phyloP scores from a whole-genome alignment of 2,113 vertebrate genomes.

The Scophthalmus maximus region DNA sequence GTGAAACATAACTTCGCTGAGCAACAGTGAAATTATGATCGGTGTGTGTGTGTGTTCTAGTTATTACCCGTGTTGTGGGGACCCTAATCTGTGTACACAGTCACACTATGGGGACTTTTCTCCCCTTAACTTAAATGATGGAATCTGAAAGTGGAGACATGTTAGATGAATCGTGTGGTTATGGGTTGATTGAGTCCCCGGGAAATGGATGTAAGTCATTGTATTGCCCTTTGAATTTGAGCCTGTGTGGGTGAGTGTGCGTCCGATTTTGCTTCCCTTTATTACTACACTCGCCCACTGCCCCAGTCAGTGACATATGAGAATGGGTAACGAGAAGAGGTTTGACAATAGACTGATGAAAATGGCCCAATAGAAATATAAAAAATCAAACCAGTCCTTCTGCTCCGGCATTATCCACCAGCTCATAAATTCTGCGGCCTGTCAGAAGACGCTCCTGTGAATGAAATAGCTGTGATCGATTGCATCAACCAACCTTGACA shows the following conservation, averaged over 20 bases:
- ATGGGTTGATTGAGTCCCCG: neutral
- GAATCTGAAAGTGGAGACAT: neutral
- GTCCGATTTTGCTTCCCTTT: neutral
- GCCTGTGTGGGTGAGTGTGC: neutral
- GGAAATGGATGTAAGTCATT: neutral
- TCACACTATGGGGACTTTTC: neutral
- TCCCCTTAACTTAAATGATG: neutral
- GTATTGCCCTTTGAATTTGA: too few species aligned
- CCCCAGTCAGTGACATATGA: constrained; percentile 5
- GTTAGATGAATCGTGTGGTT: neutral
- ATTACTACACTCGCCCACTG: neutral
- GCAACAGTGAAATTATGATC: constrained; percentile 25
- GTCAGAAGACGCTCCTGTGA: constrained; percentile 48
- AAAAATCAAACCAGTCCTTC: constrained; percentile 41
- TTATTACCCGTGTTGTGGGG: neutral
- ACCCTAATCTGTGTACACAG: neutral
- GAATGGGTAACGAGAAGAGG: constrained; percentile 6
- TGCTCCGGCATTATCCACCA: constrained; percentile 31
- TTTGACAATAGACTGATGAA: constrained; percentile 28
- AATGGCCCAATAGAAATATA: constrained; percentile 44
- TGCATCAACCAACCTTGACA: constrained; percentile 46
- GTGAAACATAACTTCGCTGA: constrained; percentile 24
- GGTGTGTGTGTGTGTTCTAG: neutral
- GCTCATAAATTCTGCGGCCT: constrained; percentile 38
- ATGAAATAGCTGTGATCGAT: constrained; percentile 60